These are phyloP conservation scores for Alosa alosa DNA, from an alignment of 2,113 vertebrate species.

Conservation along the genomic window DNA sequence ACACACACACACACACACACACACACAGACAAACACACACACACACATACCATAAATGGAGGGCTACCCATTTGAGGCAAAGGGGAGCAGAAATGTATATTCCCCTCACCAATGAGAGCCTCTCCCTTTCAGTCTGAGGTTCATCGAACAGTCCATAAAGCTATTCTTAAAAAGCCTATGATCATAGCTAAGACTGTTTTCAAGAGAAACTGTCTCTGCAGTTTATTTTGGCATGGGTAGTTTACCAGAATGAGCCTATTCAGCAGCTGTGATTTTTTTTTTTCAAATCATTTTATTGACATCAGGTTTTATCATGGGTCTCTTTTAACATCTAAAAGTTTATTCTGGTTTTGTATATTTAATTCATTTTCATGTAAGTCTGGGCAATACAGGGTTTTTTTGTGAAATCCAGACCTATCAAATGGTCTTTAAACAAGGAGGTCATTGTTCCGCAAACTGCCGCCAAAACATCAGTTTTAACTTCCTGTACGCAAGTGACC, in stretches of 20 bases:
- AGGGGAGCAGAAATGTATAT: conserved; percentile 7
- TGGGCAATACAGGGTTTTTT: neutral
- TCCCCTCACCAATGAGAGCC: conserved; percentile 23
- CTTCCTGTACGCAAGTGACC: conserved; percentile 10
- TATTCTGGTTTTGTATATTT: neutral
- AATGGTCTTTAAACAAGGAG: conserved; percentile 24
- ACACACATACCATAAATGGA: neutral
- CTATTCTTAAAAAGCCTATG: neutral
- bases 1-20: neutral
- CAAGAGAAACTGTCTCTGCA: neutral
- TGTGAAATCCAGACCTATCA: neutral
- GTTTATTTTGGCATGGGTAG: neutral
- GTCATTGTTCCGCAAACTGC: conserved; percentile 32
- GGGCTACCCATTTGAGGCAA: conserved; percentile 1
- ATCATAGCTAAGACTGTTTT: neutral
- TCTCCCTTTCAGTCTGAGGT: neutral
- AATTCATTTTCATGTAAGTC: neutral
- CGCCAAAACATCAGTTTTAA: conserved; percentile 19
- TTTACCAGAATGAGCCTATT: neutral
- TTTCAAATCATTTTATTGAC: neutral
- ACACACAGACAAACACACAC: neutral
- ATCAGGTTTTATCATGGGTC: neutral
- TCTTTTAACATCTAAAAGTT: neutral
- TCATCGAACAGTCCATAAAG: neutral
- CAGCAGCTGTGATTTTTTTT: neutral